Percentiles rank a stretch among this genome's conserved stretches.
Evolutionary conservation across 2,888 invertebrate species (phyloP).

Genomic region (Cephus pygmeus): DNA sequence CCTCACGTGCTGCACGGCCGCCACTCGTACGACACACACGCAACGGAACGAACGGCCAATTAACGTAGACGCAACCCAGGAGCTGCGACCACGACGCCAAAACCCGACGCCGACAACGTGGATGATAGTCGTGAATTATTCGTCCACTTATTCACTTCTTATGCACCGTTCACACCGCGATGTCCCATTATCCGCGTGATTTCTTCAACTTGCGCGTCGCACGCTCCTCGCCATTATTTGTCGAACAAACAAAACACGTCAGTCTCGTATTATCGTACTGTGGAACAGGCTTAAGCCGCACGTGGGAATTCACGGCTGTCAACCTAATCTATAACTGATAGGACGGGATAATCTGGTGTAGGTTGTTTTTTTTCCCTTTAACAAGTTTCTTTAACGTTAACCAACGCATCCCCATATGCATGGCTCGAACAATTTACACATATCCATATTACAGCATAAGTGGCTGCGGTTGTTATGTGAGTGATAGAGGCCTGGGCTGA

Average conservation of each 20-base stretch:
- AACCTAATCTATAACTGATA: background rate
- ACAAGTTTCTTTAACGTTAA: background rate
- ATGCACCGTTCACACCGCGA: background rate
- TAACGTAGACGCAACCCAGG: background rate
- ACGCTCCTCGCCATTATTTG: background rate
- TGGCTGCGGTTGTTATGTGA: background rate
- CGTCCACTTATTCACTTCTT: background rate
- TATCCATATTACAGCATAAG: background rate
- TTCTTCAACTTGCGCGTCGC: background rate
- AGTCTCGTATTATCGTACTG: background rate
- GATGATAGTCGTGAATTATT: background rate
- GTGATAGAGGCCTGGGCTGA: background rate
- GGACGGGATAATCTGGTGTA: background rate
- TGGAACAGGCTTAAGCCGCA: background rate
- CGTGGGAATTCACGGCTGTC: background rate
- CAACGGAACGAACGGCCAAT: background rate
- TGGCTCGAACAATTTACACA: background rate
- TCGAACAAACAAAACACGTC: background rate
- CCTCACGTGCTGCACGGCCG: constrained; percentile 38
- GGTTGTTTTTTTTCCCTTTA: background rate
- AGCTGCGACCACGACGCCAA: constrained; percentile 1
- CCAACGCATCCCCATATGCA: background rate
- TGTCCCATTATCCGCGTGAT: background rate
- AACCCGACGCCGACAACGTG: background rate
- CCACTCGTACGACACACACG: background rate